Base-by-base conservation (phyloP, 2,797 vertebrate species). In the Numenius phaeopus region DNA sequence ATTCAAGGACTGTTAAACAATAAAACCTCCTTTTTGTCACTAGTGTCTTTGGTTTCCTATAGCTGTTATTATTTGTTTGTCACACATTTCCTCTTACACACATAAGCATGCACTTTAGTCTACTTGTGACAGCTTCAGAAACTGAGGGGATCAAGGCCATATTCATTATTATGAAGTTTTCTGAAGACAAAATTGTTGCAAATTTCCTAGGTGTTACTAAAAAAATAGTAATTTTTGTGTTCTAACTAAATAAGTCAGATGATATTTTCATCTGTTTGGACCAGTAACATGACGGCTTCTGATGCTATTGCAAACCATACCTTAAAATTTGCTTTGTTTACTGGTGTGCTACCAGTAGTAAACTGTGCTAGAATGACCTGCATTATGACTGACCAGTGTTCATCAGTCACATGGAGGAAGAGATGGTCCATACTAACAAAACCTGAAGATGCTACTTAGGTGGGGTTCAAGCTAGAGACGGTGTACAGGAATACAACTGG, bases 1-100 rank as follows among this genome's bases (percentile, higher is more conserved):
- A 95, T 97, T 96, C 86, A 86, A 96, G 78, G 76, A 93, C 66
- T 9, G 5, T 78, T 73, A 79, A 55, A 94, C 78, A 95, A 85
- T 97, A 89, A 89, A 97, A 66, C 14, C 39, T 6, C 1, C 67
- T 94, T 95, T 95, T 86, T 82, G 62, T 58, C 44, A 32, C 26
- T 66, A 42, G 39, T 73, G 27, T 52, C 59, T 95, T 83, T 64
- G 49, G 1, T 70, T 75, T 81, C 34, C 21, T 58, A 34, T 13
- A 75, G 65, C 34, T 91, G 32, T 42, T 94, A 67, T 58, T 86
- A 65, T 87, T 92, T 66, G 11, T 66, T 80, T 73, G 34, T 49
- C 47, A 24, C n/a, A 21, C 37, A 5, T 55, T 95, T 86, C 58
- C 14, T 70, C 42, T 88, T 46, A 50, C 12, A 40, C 39, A 70